A percentile compares a stretch with the other conserved stretches of the same genome.
phyloP scores from a whole-genome alignment of 2,113 vertebrate species.

The Callorhinus ursinus region DNA sequence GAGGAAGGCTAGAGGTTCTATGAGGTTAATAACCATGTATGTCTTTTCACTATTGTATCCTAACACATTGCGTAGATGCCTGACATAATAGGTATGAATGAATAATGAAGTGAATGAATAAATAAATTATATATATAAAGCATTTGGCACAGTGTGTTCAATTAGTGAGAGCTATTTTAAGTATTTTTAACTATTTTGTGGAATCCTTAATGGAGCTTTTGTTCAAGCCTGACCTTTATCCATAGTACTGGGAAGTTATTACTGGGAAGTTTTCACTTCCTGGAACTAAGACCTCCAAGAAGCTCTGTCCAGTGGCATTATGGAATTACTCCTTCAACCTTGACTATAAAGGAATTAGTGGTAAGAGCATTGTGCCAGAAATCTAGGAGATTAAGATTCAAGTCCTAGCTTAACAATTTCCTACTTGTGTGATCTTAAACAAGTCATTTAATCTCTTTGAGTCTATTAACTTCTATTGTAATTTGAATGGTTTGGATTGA shows the following conservation, averaged over 20 bases:
- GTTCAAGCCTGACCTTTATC: background rate
- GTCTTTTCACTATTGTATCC: background rate
- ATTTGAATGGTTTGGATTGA: background rate
- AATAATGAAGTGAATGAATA: background rate
- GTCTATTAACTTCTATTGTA: background rate
- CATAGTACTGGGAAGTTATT: background rate
- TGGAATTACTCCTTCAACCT: background rate
- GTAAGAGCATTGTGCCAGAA: background rate
- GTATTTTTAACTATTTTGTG: slow-evolving; percentile 4
- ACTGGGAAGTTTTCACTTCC: background rate
- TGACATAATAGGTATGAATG: background rate
- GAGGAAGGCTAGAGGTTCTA: background rate
- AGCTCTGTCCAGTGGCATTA: background rate
- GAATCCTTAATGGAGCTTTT: background rate
- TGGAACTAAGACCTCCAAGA: background rate
- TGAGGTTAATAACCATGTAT: background rate
- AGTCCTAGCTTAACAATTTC: background rate
- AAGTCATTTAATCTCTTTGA: background rate
- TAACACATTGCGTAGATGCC: background rate
- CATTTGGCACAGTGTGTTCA: background rate
- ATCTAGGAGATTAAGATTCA: background rate
- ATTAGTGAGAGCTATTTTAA: background rate
- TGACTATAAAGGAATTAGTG: background rate
- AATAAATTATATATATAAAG: background rate
- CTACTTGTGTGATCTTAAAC: background rate